Evolutionary conservation across 2,888 invertebrate species (phyloP).

Genomic region (Clostera curtula): DNA sequence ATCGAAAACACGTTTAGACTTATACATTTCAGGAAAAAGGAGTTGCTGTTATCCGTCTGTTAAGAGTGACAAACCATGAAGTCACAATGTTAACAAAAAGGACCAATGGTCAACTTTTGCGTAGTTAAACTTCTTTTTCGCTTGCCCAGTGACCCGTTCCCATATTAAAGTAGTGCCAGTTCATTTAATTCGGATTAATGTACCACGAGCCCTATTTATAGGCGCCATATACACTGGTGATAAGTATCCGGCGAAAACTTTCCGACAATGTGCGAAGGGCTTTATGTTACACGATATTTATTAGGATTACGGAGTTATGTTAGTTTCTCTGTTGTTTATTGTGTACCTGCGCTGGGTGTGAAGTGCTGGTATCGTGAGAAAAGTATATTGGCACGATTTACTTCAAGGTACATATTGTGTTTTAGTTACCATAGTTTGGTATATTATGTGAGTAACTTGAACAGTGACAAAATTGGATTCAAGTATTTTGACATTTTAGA

Average conservation of each 20-base stretch:
- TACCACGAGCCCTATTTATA: slow-evolving; percentile 31
- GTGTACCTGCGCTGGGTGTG: neutral
- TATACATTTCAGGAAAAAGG: too few relatives aligned
- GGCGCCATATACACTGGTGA: slow-evolving; percentile 27
- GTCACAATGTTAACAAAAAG: too few relatives aligned
- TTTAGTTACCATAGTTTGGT: too few relatives aligned
- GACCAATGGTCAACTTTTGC: too few relatives aligned
- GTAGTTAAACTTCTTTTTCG: neutral
- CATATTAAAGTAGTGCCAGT: slow-evolving; percentile 19
- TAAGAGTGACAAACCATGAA: too few relatives aligned
- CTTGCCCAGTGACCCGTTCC: slow-evolving; percentile 1
- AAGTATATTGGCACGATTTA: too few relatives aligned
- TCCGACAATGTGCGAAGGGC: slow-evolving; percentile 10
- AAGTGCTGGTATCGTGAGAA: slow-evolving; percentile 15
- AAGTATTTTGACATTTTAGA: too few relatives aligned
- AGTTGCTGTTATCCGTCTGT: too few relatives aligned
- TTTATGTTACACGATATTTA: slow-evolving; percentile 16
- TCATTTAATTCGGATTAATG: slow-evolving; percentile 51
- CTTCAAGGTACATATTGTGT: too few relatives aligned
- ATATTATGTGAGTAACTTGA: too few relatives aligned
- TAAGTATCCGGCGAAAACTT: slow-evolving; percentile 26
- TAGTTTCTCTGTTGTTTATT: slow-evolving; percentile 11
- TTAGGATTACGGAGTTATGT: slow-evolving; percentile 19
- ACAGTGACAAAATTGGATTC: too few relatives aligned
- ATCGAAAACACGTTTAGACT: too few relatives aligned